phyloP scores from a whole-genome alignment of 2,113 vertebrate species.

The Spermophilus dauricus region DNA sequence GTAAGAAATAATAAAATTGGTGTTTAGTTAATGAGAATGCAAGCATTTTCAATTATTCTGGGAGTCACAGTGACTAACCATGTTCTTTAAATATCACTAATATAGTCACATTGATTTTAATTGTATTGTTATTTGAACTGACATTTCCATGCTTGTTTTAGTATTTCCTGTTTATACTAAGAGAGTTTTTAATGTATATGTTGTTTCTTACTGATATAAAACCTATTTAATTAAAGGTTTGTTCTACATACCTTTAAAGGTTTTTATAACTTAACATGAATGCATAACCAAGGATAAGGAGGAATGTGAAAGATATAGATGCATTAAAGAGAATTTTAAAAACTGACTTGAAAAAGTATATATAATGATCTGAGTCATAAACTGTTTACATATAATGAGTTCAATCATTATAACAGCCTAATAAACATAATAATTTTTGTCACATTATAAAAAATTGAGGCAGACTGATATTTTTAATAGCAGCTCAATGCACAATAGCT shows the following conservation, averaged over 20 bases:
- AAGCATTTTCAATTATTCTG: not conserved
- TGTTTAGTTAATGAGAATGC: not conserved
- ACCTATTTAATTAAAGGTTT: not conserved
- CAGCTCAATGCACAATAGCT: too few relatives aligned
- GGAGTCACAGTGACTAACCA: not conserved
- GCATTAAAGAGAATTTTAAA: too few relatives aligned
- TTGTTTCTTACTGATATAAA: not conserved
- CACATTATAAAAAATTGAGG: not conserved
- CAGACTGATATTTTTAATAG: not conserved
- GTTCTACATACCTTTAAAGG: not conserved
- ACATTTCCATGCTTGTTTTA: not conserved
- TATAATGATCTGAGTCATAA: too few relatives aligned
- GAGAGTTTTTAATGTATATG: not conserved
- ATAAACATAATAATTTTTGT: not conserved
- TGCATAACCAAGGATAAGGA: too few relatives aligned
- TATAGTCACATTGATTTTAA: not conserved
- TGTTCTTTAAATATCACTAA: not conserved
- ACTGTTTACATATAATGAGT: too few relatives aligned
- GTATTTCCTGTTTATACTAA: not conserved
- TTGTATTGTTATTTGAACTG: rapidly evolving
- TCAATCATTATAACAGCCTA: too few relatives aligned
- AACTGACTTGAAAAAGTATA: too few relatives aligned
- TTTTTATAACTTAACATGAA: not conserved
- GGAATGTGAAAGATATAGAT: too few relatives aligned
- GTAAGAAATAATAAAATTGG: not conserved